These are phyloP conservation scores for Pseudorhiza aurosa DNA, from an alignment of 30 jellyfish, hydroid and myxozoan genomes.

Conservation along the genomic window DNA sequence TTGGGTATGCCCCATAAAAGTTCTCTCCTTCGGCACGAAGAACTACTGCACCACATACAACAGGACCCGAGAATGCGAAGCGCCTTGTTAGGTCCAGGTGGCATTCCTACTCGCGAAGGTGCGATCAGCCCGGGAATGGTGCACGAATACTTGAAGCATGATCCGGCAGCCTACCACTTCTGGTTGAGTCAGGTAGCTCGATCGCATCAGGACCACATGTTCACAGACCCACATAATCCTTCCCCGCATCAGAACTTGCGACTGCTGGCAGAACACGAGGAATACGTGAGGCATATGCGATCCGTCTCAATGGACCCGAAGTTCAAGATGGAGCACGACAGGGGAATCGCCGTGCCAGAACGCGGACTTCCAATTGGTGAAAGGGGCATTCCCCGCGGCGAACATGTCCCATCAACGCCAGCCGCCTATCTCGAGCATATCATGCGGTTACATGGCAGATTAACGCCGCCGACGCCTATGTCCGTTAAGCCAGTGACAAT, in stretches of 20 bases:
- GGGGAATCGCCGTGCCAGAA: conserved; percentile 48
- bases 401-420: conserved; percentile 52
- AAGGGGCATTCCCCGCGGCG: conserved; percentile 54
- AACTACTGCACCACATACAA: conserved; percentile 78
- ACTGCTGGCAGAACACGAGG: conserved; percentile 76
- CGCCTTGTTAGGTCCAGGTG: conserved; percentile 64
- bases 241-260: conserved; percentile 65
- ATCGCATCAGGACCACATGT: conserved; percentile 70
- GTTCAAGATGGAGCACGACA: conserved; percentile 47
- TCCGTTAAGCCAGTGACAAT: conserved; percentile 76
- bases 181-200: conserved; percentile 87
- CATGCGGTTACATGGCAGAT: conserved; percentile 57
- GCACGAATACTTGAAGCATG: conserved; percentile 80
- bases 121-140: conserved; percentile 85
- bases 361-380: conserved; percentile 58
- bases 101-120: conserved; percentile 82
- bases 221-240: conserved; percentile 45
- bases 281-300: conserved; percentile 61
- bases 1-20: conserved; percentile 62
- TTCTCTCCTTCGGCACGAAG: conserved; percentile 73
- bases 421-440: conserved; percentile 59
- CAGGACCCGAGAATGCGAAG: conserved; percentile 79
- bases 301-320: conserved; percentile 56
- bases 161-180: conserved; percentile 86
- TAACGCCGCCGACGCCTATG: conserved; percentile 43